Base-by-base conservation (phyloP, 1,140 invertebrate genomes). In the Camponotus vicinus region DNA sequence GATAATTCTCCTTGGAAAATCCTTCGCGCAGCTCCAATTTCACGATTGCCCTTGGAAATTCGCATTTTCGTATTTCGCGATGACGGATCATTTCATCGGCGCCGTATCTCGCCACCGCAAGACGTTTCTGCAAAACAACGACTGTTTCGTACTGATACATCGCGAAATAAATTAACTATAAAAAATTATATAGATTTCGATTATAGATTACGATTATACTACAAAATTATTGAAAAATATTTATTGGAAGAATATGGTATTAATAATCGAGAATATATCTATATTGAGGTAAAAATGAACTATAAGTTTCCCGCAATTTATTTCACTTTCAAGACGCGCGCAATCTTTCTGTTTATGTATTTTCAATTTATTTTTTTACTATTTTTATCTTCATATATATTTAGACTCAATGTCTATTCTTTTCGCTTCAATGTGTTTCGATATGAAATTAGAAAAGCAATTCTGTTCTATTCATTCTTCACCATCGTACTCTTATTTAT, bases 1-100 rank as follows among this genome's bases (percentile, higher is more conserved):
- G 64, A 40, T 80, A 80, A 80, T 80, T 45, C 64, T 80, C 64
- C 64, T 80, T 80, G 77, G 45, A 55, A 69, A 80, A 80, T 80
- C 77, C 77, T 80, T 80, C 77, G 64, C 13, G 5, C 77, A 27
- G n/a, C 45, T 69, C 64, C 45, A 70, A 70, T 80, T 80, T 80
- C 77, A 42, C 64, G 64, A 15, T 67, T 55, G 55, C 40, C 77
- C 64, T 80, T 80, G 77, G 52, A 70, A 80, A 70, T 80, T 1
- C 64, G 64, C 77, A n/a, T 69, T 79, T 55, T 69, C 34, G 15
- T 80, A 40, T 80, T 66, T 78, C 18, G 27, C 34, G 45, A 80
- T 34, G 45, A 3, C 34, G 40, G 11, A 78, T 49, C 2, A 70
- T 55, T 69, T 80, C 34, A 70, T 70, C 34, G 45, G 18, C 45